A percentile compares a stretch with the other conserved stretches of the same genome.
Conservation (phyloP, 2,888 invertebrate species). For the Nebria brevicollis region DNA sequence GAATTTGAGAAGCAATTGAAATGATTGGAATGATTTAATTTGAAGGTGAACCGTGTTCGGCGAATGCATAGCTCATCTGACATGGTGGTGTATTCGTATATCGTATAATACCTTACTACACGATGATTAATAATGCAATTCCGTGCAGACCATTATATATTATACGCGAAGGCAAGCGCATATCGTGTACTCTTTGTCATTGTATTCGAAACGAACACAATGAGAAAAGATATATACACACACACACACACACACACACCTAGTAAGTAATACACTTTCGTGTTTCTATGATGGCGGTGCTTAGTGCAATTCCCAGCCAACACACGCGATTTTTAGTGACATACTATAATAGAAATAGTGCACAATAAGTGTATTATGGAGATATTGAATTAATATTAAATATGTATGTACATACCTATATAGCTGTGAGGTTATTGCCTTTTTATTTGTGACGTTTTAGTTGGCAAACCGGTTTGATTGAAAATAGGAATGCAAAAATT, state of each 20-base stretch:
- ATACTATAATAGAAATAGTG: too few species aligned
- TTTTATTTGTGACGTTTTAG: too few species aligned
- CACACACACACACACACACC: too few species aligned
- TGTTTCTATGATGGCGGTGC: neutral
- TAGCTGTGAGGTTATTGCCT: too few species aligned
- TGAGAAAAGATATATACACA: neutral
- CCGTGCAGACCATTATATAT: constrained; percentile 41
- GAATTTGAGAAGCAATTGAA: neutral
- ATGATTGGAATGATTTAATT: constrained; percentile 16
- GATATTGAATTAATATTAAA: too few species aligned
- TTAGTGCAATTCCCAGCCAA: neutral
- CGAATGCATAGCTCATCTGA: constrained; percentile 41
- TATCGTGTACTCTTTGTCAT: constrained; percentile 24
- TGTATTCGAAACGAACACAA: constrained; percentile 13
- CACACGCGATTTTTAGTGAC: neutral
- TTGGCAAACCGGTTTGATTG: neutral
- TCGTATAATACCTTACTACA: neutral
- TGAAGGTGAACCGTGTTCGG: constrained; percentile 23
- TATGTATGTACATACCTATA: too few species aligned
- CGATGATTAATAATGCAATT: constrained; percentile 46
- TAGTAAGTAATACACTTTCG: neutral
- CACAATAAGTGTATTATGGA: too few species aligned
- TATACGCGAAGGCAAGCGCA: neutral
- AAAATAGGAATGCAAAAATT: neutral
- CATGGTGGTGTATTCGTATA: constrained; percentile 15